Evolutionary conservation across 2,113 vertebrate genomes (phyloP).

Genomic region (Grammomys dolichurus): DNA sequence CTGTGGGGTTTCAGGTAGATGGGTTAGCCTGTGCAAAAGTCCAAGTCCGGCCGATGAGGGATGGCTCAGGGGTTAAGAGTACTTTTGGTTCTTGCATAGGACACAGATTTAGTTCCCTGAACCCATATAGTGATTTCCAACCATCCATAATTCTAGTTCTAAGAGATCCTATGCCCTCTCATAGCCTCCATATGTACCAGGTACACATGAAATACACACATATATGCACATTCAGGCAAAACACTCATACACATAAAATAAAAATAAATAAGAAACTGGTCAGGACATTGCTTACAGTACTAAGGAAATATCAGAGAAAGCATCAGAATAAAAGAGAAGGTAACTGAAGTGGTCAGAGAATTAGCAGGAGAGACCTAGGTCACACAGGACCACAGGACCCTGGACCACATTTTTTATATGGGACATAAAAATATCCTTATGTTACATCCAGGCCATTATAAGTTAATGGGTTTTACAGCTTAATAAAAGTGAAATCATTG

Average conservation of each 20-base stretch:
- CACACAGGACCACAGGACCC: background rate
- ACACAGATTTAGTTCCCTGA: too few relatives aligned
- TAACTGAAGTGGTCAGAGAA: background rate
- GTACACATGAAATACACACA: background rate
- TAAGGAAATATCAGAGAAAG: background rate
- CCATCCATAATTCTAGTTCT: background rate
- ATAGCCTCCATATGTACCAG: background rate
- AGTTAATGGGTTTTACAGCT: background rate
- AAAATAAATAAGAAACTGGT: background rate
- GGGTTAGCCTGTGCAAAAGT: background rate
- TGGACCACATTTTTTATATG: background rate
- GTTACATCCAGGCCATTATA: background rate
- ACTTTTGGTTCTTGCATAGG: background rate
- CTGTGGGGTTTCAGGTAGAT: background rate
- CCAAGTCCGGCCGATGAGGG: fast-evolving
- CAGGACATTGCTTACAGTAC: background rate
- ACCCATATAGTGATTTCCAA: too few relatives aligned
- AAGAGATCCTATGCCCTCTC: too few relatives aligned
- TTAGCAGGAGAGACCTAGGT: background rate
- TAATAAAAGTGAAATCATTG: background rate
- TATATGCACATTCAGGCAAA: background rate
- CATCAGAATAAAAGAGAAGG: background rate
- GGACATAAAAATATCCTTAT: background rate
- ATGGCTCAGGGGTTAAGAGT: background rate
- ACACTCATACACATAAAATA: background rate